phyloP scores from a whole-genome alignment of 1,140 invertebrate genomes.

The Heterodera schachtii region DNA sequence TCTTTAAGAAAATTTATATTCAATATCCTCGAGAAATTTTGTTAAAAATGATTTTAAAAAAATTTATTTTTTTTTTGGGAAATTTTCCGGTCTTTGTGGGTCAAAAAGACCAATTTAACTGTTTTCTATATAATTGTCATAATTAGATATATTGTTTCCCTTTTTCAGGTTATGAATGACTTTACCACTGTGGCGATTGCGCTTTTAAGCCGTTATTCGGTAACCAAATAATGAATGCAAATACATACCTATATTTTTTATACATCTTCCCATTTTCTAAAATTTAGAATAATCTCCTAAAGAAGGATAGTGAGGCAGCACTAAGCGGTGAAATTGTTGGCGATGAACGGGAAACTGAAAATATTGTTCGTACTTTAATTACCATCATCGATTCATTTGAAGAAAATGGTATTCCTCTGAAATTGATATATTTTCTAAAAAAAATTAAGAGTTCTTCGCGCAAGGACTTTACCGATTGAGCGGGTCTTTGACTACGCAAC shows the following conservation, averaged over 20 bases:
- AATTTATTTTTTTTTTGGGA: too few relatives aligned
- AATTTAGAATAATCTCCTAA: constrained; percentile 30
- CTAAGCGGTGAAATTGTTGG: constrained; percentile 27
- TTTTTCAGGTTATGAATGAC: neutral
- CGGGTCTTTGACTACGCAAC: constrained; percentile 23
- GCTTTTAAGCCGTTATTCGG: constrained; percentile 20
- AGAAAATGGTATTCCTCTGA: constrained; percentile 9
- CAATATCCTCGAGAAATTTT: too few relatives aligned
- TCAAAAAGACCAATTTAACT: too few relatives aligned
- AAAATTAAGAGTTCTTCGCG: constrained; percentile 16
- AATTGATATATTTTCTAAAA: neutral
- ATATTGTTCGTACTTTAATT: constrained; percentile 11
- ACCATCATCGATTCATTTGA: constrained; percentile 25
- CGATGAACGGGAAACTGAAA: neutral
- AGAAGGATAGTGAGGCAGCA: constrained; percentile 24
- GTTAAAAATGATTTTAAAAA: too few relatives aligned
- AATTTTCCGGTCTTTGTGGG: too few relatives aligned
- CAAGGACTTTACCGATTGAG: constrained; percentile 20
- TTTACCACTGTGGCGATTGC: constrained; percentile 28
- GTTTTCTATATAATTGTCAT: too few relatives aligned
- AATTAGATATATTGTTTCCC: too few relatives aligned
- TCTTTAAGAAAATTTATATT: too few relatives aligned
- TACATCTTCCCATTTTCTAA: neutral
- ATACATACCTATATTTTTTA: neutral
- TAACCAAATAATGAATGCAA: neutral